phyloP scores from a whole-genome alignment of 2,113 vertebrate genomes.

The Dendrocopos noguchii region DNA sequence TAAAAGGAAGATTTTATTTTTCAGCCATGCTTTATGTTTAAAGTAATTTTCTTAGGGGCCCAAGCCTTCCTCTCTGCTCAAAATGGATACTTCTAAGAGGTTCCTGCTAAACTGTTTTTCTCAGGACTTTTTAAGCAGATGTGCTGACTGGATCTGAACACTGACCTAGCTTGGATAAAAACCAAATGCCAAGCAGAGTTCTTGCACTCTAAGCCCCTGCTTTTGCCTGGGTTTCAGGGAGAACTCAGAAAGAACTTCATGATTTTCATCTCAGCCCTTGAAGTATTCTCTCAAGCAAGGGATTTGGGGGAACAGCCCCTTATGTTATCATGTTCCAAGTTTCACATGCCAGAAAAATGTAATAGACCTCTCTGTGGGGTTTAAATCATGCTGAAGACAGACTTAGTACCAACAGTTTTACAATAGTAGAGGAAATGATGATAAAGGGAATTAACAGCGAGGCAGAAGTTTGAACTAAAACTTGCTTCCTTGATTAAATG shows the following conservation, averaged over 20 bases:
- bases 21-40: not conserved
- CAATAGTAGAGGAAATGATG: too few relatives aligned
- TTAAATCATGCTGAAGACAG: not conserved
- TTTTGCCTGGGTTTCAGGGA: not conserved
- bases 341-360: conserved; percentile 1
- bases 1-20: not conserved
- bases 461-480: too few relatives aligned
- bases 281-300: not conserved
- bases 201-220: not conserved
- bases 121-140: not conserved
- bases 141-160: not conserved
- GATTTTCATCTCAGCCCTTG: conserved; percentile 10
- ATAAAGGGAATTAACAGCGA: too few relatives aligned
- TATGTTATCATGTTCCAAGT: conserved; percentile 2
- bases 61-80: not conserved
- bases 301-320: not conserved
- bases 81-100: not conserved
- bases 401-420: conserved; percentile 3
- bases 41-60: not conserved
- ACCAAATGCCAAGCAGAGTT: not conserved
- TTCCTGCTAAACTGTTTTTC: not conserved
- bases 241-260: not conserved
- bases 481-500: conserved; percentile 1
- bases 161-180: not conserved
- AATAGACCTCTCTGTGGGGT: conserved; percentile 34